phyloP scores from a whole-genome alignment of 2,888 invertebrate genomes.

The Crepidodera aurea region DNA sequence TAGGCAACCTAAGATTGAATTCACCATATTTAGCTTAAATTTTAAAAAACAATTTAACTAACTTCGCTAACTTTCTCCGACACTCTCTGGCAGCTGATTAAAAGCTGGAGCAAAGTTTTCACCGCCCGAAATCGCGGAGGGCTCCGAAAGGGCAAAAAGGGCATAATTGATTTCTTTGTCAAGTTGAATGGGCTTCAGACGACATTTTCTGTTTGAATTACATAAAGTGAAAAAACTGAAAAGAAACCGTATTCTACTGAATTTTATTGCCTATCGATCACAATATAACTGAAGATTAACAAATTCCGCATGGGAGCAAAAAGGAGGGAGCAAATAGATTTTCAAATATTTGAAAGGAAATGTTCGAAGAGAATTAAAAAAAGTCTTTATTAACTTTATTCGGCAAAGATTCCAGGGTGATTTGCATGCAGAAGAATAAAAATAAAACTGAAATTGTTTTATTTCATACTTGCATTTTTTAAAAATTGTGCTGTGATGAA shows the following conservation, averaged over 20 bases:
- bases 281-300: constrained; percentile 15
- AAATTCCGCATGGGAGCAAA: constrained; percentile 8
- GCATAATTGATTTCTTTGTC: constrained; percentile 27
- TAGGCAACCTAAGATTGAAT: not conserved
- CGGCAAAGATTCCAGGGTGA: too few species aligned
- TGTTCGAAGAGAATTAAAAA: not conserved
- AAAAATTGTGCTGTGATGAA: too few species aligned
- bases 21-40: constrained; percentile 3
- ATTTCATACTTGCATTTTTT: too few species aligned
- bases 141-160: constrained; percentile 18
- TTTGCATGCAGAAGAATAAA: too few species aligned
- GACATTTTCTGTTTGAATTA: constrained; percentile 23
- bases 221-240: constrained; percentile 12
- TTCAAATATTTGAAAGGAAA: constrained; percentile 6
- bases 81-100: constrained; percentile 13
- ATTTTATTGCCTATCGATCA: constrained; percentile 24
- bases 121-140: constrained; percentile 7
- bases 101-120: constrained; percentile 17
- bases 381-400: too few species aligned
- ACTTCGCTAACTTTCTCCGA: constrained; percentile 1
- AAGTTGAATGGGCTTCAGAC: constrained; percentile 18
- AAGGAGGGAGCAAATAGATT: constrained; percentile 9
- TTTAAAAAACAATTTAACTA: constrained; percentile 15
- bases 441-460: too few species aligned
- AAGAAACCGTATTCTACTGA: constrained; percentile 14